Evolutionary conservation across 1,140 invertebrate genomes (phyloP).

Genomic region (Xylocopa sonorina): DNA sequence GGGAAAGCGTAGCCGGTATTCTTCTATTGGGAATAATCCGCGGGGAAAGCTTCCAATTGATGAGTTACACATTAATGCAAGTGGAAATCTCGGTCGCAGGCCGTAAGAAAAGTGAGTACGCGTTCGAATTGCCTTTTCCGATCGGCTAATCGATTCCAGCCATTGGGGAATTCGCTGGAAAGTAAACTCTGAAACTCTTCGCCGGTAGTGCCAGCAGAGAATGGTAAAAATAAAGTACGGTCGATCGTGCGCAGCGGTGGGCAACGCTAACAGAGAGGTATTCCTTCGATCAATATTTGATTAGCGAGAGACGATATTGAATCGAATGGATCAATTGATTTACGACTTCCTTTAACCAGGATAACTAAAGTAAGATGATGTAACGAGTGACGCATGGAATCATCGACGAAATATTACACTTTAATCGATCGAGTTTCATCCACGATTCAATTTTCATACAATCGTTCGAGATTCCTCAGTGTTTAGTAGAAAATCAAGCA

Average conservation of each 20-base stretch:
- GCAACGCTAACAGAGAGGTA: no score
- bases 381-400: neutral
- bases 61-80: slow-evolving; percentile 27
- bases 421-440: no score
- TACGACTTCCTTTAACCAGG: neutral
- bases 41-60: slow-evolving; percentile 52
- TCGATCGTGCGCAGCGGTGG: no score
- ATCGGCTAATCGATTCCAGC: neutral
- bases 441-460: no score
- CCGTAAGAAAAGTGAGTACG: neutral
- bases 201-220: neutral
- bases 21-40: neutral
- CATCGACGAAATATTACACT: no score
- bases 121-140: slow-evolving; percentile 33
- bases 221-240: neutral
- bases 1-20: neutral
- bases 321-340: neutral
- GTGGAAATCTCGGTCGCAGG: slow-evolving; percentile 54
- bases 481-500: no score
- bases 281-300: no score
- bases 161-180: slow-evolving; percentile 40
- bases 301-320: no score
- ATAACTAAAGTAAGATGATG: neutral
- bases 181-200: neutral
- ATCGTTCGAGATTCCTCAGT: no score